Percentiles rank a stretch among this genome's conserved stretches.
Conservation (phyloP, 2,113 vertebrate genomes). For the Gambusia affinis region DNA sequence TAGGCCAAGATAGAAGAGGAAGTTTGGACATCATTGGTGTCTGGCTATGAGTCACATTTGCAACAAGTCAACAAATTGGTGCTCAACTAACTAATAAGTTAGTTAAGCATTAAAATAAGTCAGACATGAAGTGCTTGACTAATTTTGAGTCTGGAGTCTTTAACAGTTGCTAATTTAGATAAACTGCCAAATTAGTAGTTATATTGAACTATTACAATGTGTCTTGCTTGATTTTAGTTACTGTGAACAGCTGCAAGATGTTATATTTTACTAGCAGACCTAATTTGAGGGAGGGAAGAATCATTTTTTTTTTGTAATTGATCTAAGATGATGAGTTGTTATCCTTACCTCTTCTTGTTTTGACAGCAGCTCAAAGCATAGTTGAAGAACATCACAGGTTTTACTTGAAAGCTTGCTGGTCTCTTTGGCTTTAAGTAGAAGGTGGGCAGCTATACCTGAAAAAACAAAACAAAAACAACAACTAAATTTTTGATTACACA, state of each 20-base stretch:
- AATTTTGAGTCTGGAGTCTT: too few relatives aligned
- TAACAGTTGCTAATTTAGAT: too few relatives aligned
- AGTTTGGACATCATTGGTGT: too few relatives aligned
- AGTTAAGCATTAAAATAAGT: too few relatives aligned
- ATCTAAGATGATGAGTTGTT: background rate
- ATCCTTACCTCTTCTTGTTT: conserved; percentile 88
- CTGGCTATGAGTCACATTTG: too few relatives aligned
- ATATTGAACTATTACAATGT: background rate
- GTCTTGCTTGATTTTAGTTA: too few relatives aligned
- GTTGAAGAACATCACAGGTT: conserved; percentile 83
- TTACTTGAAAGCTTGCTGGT: conserved; percentile 87
- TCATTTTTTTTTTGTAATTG: background rate
- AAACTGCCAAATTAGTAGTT: background rate
- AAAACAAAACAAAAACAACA: background rate
- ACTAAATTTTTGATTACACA: background rate
- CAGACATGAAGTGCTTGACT: too few relatives aligned
- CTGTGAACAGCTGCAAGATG: background rate
- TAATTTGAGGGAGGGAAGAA: background rate
- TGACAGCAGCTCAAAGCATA: conserved; percentile 86
- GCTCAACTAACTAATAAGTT: too few relatives aligned
- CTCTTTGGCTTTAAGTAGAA: conserved; percentile 87
- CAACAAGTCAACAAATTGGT: too few relatives aligned
- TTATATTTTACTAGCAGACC: background rate
- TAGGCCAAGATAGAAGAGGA: too few relatives aligned
- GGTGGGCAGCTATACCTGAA: conserved; percentile 78